Conservation (phyloP, 2,888 invertebrate species). For the Sesia bembeciformis region DNA sequence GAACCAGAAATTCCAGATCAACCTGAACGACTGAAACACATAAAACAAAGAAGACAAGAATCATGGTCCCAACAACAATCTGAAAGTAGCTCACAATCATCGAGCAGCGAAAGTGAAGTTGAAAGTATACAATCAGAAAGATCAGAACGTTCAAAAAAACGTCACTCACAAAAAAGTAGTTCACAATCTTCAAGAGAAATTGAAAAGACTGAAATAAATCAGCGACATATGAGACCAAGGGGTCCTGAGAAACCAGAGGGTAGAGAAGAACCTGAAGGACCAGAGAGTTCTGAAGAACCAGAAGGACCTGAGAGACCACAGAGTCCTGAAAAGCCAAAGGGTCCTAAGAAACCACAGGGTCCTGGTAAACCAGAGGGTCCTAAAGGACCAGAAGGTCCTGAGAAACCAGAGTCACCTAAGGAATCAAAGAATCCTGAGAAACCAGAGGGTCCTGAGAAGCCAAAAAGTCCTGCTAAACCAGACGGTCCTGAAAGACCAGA, state of each 20-base stretch:
- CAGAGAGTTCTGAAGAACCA: rapidly evolving
- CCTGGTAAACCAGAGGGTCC: neutral
- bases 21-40: too few relatives aligned
- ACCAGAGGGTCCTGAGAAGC: neutral
- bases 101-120: neutral
- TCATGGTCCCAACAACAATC: too few relatives aligned
- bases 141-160: too few relatives aligned
- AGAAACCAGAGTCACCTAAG: neutral
- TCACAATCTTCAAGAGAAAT: neutral
- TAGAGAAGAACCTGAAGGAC: neutral
- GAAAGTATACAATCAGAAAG: too few relatives aligned
- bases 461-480: neutral
- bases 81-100: neutral
- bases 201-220: too few relatives aligned
- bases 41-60: too few relatives aligned
- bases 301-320: neutral
- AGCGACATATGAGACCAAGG: neutral
- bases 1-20: too few relatives aligned
- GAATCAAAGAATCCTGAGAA: neutral
- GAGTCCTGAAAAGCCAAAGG: neutral
- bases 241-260: neutral
- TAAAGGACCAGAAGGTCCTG: neutral
- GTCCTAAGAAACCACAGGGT: neutral
- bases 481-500: neutral
- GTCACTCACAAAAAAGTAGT: too few relatives aligned